Evolutionary conservation across 2,888 invertebrate genomes (phyloP).

Genomic region (Megaustenia siamemsis): DNA sequence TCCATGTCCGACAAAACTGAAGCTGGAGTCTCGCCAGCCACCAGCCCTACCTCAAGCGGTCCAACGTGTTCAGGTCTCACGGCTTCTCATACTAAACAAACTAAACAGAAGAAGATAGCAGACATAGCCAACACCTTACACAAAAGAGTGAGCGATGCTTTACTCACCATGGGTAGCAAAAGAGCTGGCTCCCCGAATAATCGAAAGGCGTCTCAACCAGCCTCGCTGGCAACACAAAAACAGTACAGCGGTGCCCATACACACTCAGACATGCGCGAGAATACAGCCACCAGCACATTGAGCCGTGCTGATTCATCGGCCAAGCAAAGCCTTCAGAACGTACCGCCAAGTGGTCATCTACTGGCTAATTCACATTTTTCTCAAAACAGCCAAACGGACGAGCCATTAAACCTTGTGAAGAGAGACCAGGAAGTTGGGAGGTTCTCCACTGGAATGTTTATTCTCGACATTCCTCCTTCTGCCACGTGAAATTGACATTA

Average conservation of each 20-base stretch:
- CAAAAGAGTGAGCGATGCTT: conserved; percentile 46
- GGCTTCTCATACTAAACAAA: background rate
- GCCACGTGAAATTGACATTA: background rate
- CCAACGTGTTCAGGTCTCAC: background rate
- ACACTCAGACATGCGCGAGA: background rate
- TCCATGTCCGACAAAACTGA: conserved; percentile 5
- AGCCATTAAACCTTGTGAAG: conserved; percentile 48
- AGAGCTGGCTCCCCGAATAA: conserved; percentile 2
- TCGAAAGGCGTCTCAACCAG: background rate
- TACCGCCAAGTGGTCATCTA: conserved; percentile 5
- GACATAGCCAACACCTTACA: conserved; percentile 58
- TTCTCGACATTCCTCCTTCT: conserved; percentile 1
- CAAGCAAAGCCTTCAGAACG: conserved; percentile 35
- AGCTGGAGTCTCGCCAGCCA: background rate
- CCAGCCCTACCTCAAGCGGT: conserved; percentile 16
- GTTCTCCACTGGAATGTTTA: conserved; percentile 28
- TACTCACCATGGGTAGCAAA: conserved; percentile 38
- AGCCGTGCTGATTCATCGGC: background rate
- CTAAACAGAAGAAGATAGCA: conserved; percentile 55
- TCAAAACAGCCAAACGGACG: conserved; percentile 13
- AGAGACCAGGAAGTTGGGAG: conserved; percentile 34
- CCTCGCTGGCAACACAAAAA: background rate
- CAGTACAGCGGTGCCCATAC: background rate
- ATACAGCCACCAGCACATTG: background rate
- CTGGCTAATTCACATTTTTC: background rate